Evolutionary conservation across 2,113 vertebrate genomes (phyloP), one percentile per base, ranked within the genome.

Genomic region (Nannospalax galili): DNA sequence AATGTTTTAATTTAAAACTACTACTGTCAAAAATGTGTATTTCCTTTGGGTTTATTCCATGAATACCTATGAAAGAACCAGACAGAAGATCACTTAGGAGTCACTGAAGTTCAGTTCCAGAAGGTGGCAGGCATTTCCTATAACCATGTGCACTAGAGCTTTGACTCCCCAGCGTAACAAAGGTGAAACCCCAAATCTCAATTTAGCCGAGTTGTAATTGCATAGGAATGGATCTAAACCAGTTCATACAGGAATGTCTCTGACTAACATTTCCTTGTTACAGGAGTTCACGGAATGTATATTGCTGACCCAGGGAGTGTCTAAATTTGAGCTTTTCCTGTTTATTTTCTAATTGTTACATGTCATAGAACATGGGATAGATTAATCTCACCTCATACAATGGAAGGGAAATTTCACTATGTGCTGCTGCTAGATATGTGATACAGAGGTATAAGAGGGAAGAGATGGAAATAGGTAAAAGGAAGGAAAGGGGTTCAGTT

Each of bases 51-150:
- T 22, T 90, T 32, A 64, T 35, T 81, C 45, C 32, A 52, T 3
- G 32, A 78, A 0, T 72, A 40, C 10, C 62, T 60, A 32, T 82
- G 52, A 84, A 20, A 37, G 70, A 15, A 56, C 62, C 78, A 91
- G 56, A 67, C 30, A 20, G 28, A 62, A 26, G 40, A 65, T 72
- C 62, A 40, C 19, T 20, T 81, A 37, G 64, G 73, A 91, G 70
- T 92, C 78, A 45, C 19, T 84, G 8, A 90, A 32, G 56, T 48
- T 90, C 42, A 90, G 1, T 45, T 69, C 84, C 95, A 96, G 75
- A 79, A 95, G 95, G 92, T 93, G 96, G 94, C 73, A 90, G 30
- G 93, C 92, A 92, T 95, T 80, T 15, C 74, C n/a, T 84, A 42
- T n/a, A 65, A n/a, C 30, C n/a, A 58, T 11, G 82, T 40, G 70